Evolutionary conservation across 2,113 vertebrate species (phyloP).

Genomic region (Mesitornis unicolor): DNA sequence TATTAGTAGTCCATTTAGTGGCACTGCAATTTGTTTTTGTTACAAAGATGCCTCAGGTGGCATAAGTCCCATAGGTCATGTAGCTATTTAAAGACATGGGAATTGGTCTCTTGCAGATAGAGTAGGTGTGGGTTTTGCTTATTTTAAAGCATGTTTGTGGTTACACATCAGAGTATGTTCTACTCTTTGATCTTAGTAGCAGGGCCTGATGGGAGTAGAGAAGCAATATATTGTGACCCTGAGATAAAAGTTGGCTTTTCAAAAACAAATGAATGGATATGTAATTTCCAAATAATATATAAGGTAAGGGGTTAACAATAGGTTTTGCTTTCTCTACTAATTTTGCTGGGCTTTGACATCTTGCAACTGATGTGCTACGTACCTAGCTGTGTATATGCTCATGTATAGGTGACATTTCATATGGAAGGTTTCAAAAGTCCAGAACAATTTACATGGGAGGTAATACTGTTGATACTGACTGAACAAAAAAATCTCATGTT

Average conservation of each 20-base stretch:
- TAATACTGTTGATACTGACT: neutral
- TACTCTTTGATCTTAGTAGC: neutral
- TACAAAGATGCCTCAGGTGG: neutral
- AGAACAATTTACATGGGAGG: neutral
- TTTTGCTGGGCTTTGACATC: neutral
- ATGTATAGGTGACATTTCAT: neutral
- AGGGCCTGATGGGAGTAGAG: neutral
- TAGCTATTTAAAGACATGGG: neutral
- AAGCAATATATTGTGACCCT: neutral
- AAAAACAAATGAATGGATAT: neutral
- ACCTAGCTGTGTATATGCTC: neutral
- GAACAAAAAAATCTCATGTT: neutral
- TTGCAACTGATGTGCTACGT: neutral
- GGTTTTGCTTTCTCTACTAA: neutral
- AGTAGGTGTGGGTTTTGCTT: neutral
- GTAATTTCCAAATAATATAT: neutral
- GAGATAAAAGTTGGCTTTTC: neutral
- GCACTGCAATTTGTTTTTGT: neutral
- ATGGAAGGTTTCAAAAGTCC: neutral
- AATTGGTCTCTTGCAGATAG: neutral
- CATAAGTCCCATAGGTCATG: neutral
- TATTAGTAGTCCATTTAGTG: neutral
- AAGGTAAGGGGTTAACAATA: neutral
- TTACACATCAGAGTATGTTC: neutral
- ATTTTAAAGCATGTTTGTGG: neutral